Base-by-base conservation (phyloP, 2,113 vertebrate species). In the Cyanoliseus patagonus region DNA sequence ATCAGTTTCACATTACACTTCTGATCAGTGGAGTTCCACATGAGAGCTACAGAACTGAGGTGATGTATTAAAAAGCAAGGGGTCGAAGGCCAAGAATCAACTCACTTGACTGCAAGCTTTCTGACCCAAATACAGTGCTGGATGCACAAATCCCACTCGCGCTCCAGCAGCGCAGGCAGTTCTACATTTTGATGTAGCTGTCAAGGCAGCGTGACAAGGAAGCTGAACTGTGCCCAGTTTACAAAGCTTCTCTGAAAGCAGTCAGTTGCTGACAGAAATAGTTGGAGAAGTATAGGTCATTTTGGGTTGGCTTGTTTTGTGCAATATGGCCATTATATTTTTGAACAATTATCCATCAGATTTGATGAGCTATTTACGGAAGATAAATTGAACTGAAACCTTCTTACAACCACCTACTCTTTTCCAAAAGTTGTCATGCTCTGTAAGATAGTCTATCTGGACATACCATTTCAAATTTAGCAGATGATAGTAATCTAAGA, bases 1-100 rank as follows among this genome's bases (percentile, higher is more conserved):
- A 92, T 94, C 96, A 96, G 96, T 96, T 96, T 97, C 94, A 73
- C 91, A 86, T 97, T 97, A 95, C 96, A 87, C 59, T 92, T 85
- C 91, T 85, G 92, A 94, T 92, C 88, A 69, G 91, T 7, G 80
- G 77, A 87, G 96, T 83, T 96, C 81, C 91, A 92, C 81, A 89
- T 9, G 70, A 95, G 91, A 91, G 88, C 83, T 59, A 33, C 83
- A 91, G 86, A 95, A 76, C 63, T 30, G 75, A 93, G 91, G 69
- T 92, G 86, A 92, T 41, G 77, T 37, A 94, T 91, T 86, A 82
- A 93, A 94, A 95, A 90, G 62, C 17, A 1, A 41, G 23, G 16
- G 80, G 74, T 84, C 2, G 0, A 92, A 91, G 88, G 87, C 74
- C 83, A 92, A 59, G 77, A 88, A 94, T 85, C 77, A 68, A 9